Conservation (phyloP, 2,888 invertebrate species). For the Acronicta psi region DNA sequence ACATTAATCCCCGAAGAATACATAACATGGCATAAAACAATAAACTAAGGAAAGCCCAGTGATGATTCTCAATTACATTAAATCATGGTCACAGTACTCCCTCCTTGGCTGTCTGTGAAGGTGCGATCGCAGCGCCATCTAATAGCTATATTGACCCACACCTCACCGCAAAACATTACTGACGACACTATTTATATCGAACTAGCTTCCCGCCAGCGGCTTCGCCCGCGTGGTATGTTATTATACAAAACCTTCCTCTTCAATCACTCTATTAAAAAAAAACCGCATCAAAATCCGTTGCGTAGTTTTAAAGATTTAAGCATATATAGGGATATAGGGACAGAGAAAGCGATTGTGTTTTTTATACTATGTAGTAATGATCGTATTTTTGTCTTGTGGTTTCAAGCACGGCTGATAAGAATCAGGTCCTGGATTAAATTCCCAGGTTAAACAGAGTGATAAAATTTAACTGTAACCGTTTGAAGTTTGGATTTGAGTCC, state of each 20-base stretch:
- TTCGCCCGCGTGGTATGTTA: too few relatives aligned
- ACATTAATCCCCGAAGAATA: background rate
- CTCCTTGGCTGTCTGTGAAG: slow-evolving; percentile 68
- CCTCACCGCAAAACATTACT: slow-evolving; percentile 36
- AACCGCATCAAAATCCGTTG: too few relatives aligned
- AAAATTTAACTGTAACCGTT: too few relatives aligned
- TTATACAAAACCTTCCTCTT: too few relatives aligned
- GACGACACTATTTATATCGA: slow-evolving; percentile 33
- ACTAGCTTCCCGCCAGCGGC: too few relatives aligned
- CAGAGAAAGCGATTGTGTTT: too few relatives aligned
- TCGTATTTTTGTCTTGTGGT: background rate
- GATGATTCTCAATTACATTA: slow-evolving; percentile 23
- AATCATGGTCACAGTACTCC: slow-evolving; percentile 59
- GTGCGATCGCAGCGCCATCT: slow-evolving; percentile 72
- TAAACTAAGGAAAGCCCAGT: slow-evolving; percentile 2
- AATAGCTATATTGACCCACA: slow-evolving; percentile 81
- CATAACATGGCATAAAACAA: background rate
- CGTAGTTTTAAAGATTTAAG: too few relatives aligned
- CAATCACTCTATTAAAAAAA: too few relatives aligned
- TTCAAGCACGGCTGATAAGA: background rate
- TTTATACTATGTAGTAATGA: too few relatives aligned
- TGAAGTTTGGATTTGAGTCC: too few relatives aligned
- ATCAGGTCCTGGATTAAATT: too few relatives aligned
- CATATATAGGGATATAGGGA: too few relatives aligned
- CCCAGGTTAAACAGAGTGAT: background rate